Conservation (phyloP, 2,797 vertebrate genomes). For the Poecilia gillii region DNA sequence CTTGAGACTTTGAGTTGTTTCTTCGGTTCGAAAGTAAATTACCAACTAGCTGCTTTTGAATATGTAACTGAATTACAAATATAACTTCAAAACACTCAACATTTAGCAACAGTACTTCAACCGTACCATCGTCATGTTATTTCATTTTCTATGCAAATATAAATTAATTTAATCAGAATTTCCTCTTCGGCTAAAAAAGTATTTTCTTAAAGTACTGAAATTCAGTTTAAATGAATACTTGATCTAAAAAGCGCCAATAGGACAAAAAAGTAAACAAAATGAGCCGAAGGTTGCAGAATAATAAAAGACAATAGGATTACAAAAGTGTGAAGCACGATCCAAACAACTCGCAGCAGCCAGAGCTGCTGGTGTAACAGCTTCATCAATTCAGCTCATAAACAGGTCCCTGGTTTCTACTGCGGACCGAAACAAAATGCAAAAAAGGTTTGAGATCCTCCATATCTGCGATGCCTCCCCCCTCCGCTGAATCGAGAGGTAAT, state of each 20-base stretch:
- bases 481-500: constrained; percentile 65
- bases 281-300: constrained; percentile 26
- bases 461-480: constrained; percentile 56
- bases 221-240: background rate
- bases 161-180: background rate
- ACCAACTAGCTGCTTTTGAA: background rate
- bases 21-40: background rate
- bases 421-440: constrained; percentile 35
- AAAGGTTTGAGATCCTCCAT: constrained; percentile 24
- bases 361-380: constrained; percentile 14
- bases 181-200: background rate
- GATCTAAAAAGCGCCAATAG: background rate
- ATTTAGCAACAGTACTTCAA: background rate
- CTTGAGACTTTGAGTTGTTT: background rate
- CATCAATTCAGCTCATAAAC: constrained; percentile 36
- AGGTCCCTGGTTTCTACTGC: constrained; percentile 12
- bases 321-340: constrained; percentile 48
- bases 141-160: background rate
- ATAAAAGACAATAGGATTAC: constrained; percentile 32
- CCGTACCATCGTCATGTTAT: too few relatives aligned
- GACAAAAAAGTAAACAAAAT: constrained; percentile 19
- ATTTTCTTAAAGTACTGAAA: background rate
- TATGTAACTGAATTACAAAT: background rate
- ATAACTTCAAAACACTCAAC: background rate
- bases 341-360: constrained; percentile 41